phyloP scores from a whole-genome alignment of 2,888 invertebrate species.

The Microplitis deprimator region DNA sequence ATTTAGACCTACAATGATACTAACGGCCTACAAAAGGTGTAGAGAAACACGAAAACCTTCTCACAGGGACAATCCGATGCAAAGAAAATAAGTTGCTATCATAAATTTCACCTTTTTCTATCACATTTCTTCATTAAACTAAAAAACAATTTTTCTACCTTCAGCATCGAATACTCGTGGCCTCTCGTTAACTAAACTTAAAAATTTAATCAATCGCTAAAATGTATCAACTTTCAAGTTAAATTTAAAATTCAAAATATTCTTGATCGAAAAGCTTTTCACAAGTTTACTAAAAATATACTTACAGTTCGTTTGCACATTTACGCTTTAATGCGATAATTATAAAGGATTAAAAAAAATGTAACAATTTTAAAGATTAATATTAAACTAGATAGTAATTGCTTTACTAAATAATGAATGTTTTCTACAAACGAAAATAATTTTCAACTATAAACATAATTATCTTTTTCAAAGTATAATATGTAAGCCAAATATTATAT shows the following conservation, averaged over 20 bases:
- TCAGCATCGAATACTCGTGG: constrained; percentile 33
- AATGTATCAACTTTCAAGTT: neutral
- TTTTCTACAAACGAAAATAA: constrained; percentile 49
- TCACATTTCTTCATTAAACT: constrained; percentile 13
- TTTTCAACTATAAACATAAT: constrained; percentile 31
- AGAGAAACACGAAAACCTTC: constrained; percentile 37
- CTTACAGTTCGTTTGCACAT: neutral
- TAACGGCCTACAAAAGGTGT: constrained; percentile 50
- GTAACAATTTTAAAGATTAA: neutral
- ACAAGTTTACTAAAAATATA: neutral
- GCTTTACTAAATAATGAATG: constrained; percentile 49
- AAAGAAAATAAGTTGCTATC: constrained; percentile 6
- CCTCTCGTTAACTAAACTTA: constrained; percentile 14
- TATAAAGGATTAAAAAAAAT: neutral
- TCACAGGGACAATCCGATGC: constrained; percentile 29
- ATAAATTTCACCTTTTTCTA: constrained; percentile 6
- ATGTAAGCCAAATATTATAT: constrained; percentile 19
- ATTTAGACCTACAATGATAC: constrained; percentile 29
- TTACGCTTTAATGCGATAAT: neutral
- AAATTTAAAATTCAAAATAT: too few relatives aligned
- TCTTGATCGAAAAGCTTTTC: too few relatives aligned
- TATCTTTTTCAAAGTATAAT: constrained; percentile 19
- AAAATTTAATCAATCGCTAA: neutral
- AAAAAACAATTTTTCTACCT: constrained; percentile 34
- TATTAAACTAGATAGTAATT: constrained; percentile 16